Conservation (phyloP, 2,888 invertebrate genomes). For the Theristus sp. region DNA sequence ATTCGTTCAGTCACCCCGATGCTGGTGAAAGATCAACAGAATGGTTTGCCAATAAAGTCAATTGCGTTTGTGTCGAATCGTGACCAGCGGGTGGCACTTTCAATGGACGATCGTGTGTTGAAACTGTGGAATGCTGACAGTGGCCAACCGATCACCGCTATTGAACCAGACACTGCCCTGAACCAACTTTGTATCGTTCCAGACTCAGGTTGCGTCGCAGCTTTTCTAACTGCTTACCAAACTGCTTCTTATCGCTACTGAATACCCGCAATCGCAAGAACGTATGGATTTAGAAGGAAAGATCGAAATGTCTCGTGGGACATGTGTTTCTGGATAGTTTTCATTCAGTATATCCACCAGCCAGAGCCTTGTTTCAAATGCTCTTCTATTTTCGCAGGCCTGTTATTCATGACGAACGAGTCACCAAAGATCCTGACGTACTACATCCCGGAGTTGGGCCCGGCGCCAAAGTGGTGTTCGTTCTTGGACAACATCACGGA, state of each 20-base stretch:
- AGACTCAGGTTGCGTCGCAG: no score
- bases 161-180: constrained; percentile 54
- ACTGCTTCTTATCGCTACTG: no score
- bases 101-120: constrained; percentile 66
- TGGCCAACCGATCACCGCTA: constrained; percentile 77
- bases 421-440: constrained; percentile 78
- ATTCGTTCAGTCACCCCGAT: constrained; percentile 73
- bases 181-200: constrained; percentile 83
- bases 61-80: no score
- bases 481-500: constrained; percentile 90
- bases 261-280: no score
- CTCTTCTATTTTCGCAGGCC: no score
- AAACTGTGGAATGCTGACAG: constrained; percentile 68
- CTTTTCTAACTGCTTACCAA: no score
- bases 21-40: constrained; percentile 79
- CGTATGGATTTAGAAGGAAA: no score
- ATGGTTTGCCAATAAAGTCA: constrained; percentile 69
- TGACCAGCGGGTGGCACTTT: constrained; percentile 50
- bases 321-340: no score
- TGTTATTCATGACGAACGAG: constrained; percentile 86
- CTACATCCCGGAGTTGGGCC: constrained; percentile 53
- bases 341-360: no score
- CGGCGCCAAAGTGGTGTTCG: constrained; percentile 91
- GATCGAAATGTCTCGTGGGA: no score
- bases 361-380: background rate